Evolutionary conservation across 2,888 invertebrate genomes (phyloP).

Genomic region (Gastracanthus pulcherrimus): DNA sequence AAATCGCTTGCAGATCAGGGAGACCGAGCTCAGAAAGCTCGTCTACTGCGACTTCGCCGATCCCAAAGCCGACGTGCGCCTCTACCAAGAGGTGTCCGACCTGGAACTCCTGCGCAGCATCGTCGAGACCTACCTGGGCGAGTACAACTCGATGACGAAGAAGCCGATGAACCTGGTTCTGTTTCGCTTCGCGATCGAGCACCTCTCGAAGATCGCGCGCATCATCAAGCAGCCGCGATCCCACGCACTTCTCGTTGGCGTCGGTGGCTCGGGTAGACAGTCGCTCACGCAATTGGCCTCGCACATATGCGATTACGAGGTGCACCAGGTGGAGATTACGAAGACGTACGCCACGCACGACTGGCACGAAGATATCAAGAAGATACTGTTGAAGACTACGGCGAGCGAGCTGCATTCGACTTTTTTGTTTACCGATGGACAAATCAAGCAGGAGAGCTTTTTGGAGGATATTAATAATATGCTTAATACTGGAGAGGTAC

Average conservation of each 20-base stretch:
- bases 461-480: conserved; percentile 95
- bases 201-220: conserved; percentile 93
- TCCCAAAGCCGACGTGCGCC: conserved; percentile 92
- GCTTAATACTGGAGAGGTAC: conserved; percentile 92
- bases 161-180: conserved; percentile 97
- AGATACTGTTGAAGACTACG: conserved; percentile 88
- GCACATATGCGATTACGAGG: conserved; percentile 96
- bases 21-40: conserved; percentile 89
- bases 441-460: conserved; percentile 96
- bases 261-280: conserved; percentile 96
- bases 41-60: conserved; percentile 97
- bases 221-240: conserved; percentile 95
- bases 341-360: conserved; percentile 90
- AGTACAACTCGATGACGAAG: conserved; percentile 96
- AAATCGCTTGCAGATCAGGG: conserved; percentile 82
- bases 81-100: conserved; percentile 93
- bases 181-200: conserved; percentile 96
- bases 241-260: conserved; percentile 93
- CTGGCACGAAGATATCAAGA: conserved; percentile 95
- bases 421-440: conserved; percentile 94
- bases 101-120: conserved; percentile 88
- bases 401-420: conserved; percentile 92
- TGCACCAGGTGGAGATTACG: conserved; percentile 93
- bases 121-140: conserved; percentile 92
- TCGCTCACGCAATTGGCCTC: conserved; percentile 93